Percentiles rank a stretch among this genome's conserved stretches.
Conservation (phyloP, 2,888 invertebrate species). For the Hyposoter dolosus region DNA sequence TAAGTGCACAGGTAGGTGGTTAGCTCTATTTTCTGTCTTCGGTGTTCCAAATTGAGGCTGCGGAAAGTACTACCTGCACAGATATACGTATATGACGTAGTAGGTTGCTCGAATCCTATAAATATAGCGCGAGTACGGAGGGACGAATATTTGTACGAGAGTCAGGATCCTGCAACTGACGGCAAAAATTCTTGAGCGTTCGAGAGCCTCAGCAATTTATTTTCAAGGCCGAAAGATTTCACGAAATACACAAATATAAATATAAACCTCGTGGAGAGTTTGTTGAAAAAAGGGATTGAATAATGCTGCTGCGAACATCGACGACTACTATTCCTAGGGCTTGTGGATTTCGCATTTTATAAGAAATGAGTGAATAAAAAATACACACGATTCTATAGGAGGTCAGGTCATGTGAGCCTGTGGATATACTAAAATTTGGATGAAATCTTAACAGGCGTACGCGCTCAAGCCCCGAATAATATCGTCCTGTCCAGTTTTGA, state of each 20-base stretch:
- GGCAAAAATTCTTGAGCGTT: constrained; percentile 39
- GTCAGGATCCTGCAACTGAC: constrained; percentile 12
- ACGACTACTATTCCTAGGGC: constrained; percentile 12
- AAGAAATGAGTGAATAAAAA: constrained; percentile 10
- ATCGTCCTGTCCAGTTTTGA: neutral
- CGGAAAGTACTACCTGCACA: constrained; percentile 10
- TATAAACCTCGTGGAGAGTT: neutral
- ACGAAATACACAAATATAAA: neutral
- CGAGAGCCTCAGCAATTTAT: constrained; percentile 53
- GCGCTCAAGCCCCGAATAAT: neutral
- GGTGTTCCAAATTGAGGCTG: constrained; percentile 22
- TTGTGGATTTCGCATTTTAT: constrained; percentile 44
- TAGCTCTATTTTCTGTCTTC: constrained; percentile 41
- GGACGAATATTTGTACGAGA: constrained; percentile 50
- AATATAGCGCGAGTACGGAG: constrained; percentile 8
- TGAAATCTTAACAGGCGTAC: neutral
- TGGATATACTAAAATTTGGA: constrained; percentile 15
- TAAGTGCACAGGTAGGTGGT: neutral
- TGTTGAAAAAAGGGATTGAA: too few relatives aligned
- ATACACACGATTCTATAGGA: constrained; percentile 7
- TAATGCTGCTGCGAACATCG: neutral
- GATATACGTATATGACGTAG: constrained; percentile 3
- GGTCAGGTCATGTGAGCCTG: constrained; percentile 46
- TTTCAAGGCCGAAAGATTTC: constrained; percentile 52
- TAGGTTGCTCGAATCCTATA: constrained; percentile 34